Evolutionary conservation across 2,888 invertebrate species (phyloP).

Genomic region (Drosophila cyrtoloma): DNA sequence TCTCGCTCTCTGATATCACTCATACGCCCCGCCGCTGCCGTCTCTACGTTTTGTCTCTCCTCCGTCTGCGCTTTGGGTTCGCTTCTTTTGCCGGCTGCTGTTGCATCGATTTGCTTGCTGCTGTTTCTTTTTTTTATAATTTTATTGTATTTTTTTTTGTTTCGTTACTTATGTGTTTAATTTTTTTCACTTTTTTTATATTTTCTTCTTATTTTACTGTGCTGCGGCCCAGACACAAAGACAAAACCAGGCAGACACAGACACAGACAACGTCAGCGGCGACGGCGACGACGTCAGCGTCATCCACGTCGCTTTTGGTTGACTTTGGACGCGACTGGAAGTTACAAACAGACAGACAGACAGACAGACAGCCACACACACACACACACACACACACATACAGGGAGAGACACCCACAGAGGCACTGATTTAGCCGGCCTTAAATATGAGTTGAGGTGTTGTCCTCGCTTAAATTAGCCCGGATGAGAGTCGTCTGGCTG

Average conservation of each 20-base stretch:
- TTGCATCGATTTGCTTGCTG: conserved; percentile 73
- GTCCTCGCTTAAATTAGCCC: conserved; percentile 83
- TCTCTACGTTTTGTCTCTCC: conserved; percentile 33
- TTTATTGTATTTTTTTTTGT: conserved; percentile 69
- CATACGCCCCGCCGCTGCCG: conserved; percentile 67
- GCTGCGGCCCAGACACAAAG: conserved; percentile 83
- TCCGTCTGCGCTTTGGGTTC: conserved; percentile 30
- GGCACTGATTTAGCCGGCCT: conserved; percentile 80
- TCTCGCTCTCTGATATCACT: conserved; percentile 68
- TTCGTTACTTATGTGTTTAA: conserved; percentile 78
- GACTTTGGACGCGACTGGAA: conserved; percentile 65
- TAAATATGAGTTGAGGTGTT: conserved; percentile 83
- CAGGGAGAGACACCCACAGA: conserved; percentile 21
- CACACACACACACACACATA: conserved; percentile 34
- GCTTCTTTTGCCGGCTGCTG: conserved; percentile 66
- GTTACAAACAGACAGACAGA: conserved; percentile 42
- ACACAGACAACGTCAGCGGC: conserved; percentile 47
- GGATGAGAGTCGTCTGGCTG: conserved; percentile 52
- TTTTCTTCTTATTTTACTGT: conserved; percentile 38
- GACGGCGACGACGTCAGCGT: conserved; percentile 54
- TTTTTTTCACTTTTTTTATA: conserved; percentile 46
- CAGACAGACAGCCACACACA: conserved; percentile 39
- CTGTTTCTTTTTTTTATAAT: conserved; percentile 62
- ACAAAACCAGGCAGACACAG: conserved; percentile 65
- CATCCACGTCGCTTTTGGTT: conserved; percentile 72